A percentile compares a stretch with the other conserved stretches of the same genome.
Conservation (phyloP, 2,888 invertebrate species). For the Rhyacophila evoluta region DNA sequence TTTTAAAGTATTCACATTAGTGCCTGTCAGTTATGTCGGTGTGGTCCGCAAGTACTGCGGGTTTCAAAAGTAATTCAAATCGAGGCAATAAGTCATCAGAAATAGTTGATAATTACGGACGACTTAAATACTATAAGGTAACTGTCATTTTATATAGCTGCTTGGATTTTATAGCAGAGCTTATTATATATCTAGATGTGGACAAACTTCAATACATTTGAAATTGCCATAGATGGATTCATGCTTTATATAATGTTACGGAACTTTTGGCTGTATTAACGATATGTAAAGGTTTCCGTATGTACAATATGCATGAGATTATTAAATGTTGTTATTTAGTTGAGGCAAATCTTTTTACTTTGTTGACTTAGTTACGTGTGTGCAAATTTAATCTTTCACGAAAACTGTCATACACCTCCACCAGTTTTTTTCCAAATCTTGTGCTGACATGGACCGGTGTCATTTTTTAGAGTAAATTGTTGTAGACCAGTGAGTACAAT, state of each 20-base stretch:
- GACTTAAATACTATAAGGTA: slow-evolving; percentile 49
- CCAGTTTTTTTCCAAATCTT: too few relatives aligned
- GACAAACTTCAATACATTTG: slow-evolving; percentile 20
- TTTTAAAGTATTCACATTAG: slow-evolving; percentile 1
- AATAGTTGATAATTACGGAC: slow-evolving; percentile 43
- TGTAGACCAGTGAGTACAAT: too few relatives aligned
- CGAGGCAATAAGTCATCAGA: slow-evolving; percentile 59
- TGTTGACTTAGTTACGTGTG: too few relatives aligned
- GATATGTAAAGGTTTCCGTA: slow-evolving; percentile 13
- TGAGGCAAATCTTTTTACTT: background rate
- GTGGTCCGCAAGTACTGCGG: slow-evolving; percentile 78
- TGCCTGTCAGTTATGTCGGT: slow-evolving; percentile 70
- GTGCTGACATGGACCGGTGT: too few relatives aligned
- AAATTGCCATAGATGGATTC: slow-evolving; percentile 19
- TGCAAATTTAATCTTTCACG: background rate
- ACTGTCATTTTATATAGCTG: background rate
- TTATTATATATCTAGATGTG: slow-evolving; percentile 21
- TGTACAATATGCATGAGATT: background rate
- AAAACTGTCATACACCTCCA: background rate
- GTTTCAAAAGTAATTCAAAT: slow-evolving; percentile 67
- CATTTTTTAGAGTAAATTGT: too few relatives aligned
- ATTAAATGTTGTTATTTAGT: background rate
- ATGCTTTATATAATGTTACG: slow-evolving; percentile 29
- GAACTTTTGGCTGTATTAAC: slow-evolving; percentile 2
- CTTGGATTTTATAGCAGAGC: background rate